These are phyloP conservation scores for Electrophaes corylata DNA, from an alignment of 2,888 invertebrate genomes.

Conservation along the genomic window DNA sequence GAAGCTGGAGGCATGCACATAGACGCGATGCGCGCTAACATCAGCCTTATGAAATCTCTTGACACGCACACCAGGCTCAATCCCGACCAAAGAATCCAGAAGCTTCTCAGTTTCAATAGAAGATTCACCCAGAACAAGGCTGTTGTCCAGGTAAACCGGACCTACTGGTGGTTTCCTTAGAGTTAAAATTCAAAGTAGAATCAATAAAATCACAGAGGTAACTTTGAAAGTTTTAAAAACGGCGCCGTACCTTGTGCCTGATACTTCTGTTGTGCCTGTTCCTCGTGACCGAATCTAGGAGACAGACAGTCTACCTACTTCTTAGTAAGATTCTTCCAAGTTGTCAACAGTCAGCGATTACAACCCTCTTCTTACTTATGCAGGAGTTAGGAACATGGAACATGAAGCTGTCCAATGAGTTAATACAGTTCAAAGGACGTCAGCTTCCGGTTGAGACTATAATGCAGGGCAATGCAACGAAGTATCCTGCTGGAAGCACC, in stretches of 20 bases:
- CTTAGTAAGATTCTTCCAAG: no score
- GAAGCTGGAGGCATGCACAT: no score
- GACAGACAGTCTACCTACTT: no score
- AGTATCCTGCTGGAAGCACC: constrained; percentile 75
- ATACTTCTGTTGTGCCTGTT: no score
- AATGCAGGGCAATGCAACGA: constrained; percentile 69
- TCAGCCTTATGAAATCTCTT: constrained; percentile 87
- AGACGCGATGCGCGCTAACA: constrained; percentile 86
- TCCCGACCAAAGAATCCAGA: constrained; percentile 87
- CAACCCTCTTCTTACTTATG: constrained; percentile 19
- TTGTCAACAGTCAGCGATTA: no score
- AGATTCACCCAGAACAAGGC: constrained; percentile 80
- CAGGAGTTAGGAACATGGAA: constrained; percentile 89
- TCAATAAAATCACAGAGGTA: no score
- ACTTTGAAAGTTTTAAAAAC: no score
- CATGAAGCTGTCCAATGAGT: constrained; percentile 85
- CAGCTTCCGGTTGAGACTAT: constrained; percentile 87
- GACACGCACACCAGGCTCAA: constrained; percentile 89
- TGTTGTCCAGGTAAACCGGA: constrained; percentile 49
- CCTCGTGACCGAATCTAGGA: no score
- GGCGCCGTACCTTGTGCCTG: no score
- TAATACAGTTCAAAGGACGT: constrained; percentile 88
- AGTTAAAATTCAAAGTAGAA: no score
- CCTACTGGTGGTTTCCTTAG: no score
- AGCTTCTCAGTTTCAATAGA: constrained; percentile 87